phyloP scores from a whole-genome alignment of 2,113 vertebrate genomes.

The Pao palembangensis region DNA sequence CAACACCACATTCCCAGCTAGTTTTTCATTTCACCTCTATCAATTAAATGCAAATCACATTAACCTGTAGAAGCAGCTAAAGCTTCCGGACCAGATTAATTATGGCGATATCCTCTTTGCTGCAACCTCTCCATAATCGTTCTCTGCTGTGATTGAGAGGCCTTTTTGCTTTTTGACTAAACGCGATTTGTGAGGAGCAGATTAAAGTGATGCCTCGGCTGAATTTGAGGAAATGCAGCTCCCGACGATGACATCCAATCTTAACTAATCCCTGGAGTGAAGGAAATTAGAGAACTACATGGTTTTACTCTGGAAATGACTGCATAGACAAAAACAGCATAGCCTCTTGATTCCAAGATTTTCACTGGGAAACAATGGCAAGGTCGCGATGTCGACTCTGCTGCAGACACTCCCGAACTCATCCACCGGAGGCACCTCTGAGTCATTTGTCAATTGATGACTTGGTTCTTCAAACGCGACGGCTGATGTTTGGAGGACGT shows the following conservation, averaged over 20 bases:
- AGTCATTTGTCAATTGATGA: background rate
- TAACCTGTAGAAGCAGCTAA: constrained; percentile 26
- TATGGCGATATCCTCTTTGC: constrained; percentile 25
- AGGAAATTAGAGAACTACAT: constrained; percentile 45
- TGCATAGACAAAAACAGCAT: constrained; percentile 3
- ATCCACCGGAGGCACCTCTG: too few species aligned
- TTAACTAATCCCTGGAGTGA: constrained; percentile 42
- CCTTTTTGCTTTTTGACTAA: constrained; percentile 42
- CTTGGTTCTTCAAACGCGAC: background rate
- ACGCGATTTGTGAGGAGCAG: constrained; percentile 16
- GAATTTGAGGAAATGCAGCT: constrained; percentile 27
- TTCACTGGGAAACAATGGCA: constrained; percentile 16
- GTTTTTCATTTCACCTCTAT: constrained; percentile 14
- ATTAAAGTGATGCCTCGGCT: constrained; percentile 31
- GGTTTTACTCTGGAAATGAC: constrained; percentile 28
- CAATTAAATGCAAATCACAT: constrained; percentile 33
- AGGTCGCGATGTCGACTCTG: background rate
- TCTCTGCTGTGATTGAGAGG: constrained; percentile 32
- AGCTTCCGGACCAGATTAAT: constrained; percentile 32
- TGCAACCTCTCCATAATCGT: constrained; percentile 5
- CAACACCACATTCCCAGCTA: background rate
- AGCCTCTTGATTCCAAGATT: constrained; percentile 31
- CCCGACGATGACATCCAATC: constrained; percentile 19
- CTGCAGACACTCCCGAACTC: too few species aligned
- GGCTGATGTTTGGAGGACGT: too few species aligned